A percentile compares a stretch with the other conserved stretches of the same genome.
Conservation (phyloP, 2,797 vertebrate genomes). For the Neopelma chrysocephalum region DNA sequence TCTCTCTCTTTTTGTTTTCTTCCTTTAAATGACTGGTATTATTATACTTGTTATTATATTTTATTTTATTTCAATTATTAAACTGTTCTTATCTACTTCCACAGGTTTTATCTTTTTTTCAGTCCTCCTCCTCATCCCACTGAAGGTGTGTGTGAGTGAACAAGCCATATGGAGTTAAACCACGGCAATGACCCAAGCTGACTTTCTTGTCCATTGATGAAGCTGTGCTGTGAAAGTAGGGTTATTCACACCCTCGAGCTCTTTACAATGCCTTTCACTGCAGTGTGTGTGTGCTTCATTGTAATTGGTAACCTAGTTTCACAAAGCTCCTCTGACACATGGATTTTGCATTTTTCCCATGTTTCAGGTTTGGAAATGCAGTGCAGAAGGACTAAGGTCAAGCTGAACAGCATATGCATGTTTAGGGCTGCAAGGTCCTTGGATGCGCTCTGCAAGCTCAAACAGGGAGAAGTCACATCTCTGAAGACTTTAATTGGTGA, state of each 20-base stretch:
- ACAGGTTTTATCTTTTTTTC: background rate
- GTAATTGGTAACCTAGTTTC: background rate
- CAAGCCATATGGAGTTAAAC: background rate
- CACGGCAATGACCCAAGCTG: background rate
- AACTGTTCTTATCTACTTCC: background rate
- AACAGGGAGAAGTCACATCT: background rate
- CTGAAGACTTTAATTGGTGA: background rate
- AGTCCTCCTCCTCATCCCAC: background rate
- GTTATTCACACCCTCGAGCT: background rate
- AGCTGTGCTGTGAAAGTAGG: background rate
- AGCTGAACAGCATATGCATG: accelerated
- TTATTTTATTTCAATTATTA: background rate
- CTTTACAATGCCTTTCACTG: background rate
- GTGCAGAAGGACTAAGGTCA: background rate
- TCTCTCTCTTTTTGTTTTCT: background rate
- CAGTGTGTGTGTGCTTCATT: background rate
- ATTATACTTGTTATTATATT: background rate
- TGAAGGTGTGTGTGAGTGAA: background rate
- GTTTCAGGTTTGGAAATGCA: background rate
- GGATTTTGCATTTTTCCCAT: background rate
- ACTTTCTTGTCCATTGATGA: background rate
- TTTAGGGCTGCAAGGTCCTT: background rate
- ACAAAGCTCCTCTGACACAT: background rate
- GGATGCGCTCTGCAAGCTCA: background rate
- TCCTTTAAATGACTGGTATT: background rate